Conservation (phyloP, 2,888 invertebrate genomes). For the Nomada flava region DNA sequence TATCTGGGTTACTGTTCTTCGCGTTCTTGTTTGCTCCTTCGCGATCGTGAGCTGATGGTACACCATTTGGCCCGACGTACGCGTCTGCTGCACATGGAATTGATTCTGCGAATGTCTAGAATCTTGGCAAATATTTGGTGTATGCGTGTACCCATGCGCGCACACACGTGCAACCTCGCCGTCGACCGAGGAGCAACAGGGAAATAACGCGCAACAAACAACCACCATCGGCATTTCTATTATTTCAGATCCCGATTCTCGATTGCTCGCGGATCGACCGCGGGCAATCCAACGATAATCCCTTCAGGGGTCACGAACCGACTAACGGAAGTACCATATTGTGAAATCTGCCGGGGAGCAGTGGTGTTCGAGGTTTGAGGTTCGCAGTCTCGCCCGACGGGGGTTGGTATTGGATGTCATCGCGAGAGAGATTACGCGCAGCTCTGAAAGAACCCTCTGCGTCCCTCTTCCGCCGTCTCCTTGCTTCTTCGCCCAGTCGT, state of each 20-base stretch:
- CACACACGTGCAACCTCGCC: not conserved
- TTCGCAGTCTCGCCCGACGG: conserved; percentile 71
- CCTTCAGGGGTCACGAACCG: conserved; percentile 63
- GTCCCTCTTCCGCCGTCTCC: conserved; percentile 33
- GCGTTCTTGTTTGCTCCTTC: not conserved
- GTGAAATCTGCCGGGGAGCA: conserved; percentile 71
- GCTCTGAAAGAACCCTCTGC: conserved; percentile 75
- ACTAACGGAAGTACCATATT: conserved; percentile 71
- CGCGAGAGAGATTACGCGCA: conserved; percentile 80
- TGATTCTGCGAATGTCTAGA: not conserved
- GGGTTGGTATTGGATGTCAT: conserved; percentile 79
- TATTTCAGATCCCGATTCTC: conserved; percentile 20
- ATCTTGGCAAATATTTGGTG: not conserved
- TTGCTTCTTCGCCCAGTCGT: not conserved
- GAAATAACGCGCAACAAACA: conserved; percentile 20
- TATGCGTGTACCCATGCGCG: not conserved
- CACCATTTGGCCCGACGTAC: no score
- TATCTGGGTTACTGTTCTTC: conserved; percentile 11
- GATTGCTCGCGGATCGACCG: conserved; percentile 9
- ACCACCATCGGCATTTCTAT: conserved; percentile 33
- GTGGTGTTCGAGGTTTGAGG: conserved; percentile 69
- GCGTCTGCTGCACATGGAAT: no score
- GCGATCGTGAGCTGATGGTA: not conserved
- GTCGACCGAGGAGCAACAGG: not conserved
- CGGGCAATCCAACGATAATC: conserved; percentile 62